Conservation (phyloP, 1,140 invertebrate genomes). For the Gerris buenoi region DNA sequence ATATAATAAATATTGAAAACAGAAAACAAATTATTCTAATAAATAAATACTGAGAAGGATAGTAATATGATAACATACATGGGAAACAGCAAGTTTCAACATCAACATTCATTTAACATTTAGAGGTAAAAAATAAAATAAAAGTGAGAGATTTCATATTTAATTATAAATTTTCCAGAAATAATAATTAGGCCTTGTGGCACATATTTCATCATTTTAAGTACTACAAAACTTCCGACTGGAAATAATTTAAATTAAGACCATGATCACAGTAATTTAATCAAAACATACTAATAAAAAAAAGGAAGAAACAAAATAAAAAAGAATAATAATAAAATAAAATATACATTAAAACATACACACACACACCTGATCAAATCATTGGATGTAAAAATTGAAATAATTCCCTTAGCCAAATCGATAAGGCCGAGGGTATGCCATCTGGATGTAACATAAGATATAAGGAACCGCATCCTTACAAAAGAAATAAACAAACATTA, state of each 20-base stretch:
- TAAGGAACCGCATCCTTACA: neutral
- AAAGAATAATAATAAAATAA: neutral
- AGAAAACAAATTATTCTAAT: neutral
- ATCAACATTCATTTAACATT: neutral
- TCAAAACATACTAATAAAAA: too few species aligned
- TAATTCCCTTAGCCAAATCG: too few species aligned
- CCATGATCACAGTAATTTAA: too few species aligned
- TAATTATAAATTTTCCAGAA: neutral
- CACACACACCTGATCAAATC: too few species aligned
- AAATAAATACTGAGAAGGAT: neutral
- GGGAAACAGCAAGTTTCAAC: too few species aligned
- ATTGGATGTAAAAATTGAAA: too few species aligned
- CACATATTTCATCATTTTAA: neutral
- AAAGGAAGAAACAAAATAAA: too few species aligned
- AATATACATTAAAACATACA: neutral
- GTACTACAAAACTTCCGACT: neutral
- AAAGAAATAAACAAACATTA: neutral
- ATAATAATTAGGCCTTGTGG: neutral
- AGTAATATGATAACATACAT: neutral
- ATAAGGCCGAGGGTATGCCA: too few species aligned
- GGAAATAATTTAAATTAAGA: neutral
- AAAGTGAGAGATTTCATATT: neutral
- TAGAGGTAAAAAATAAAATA: neutral
- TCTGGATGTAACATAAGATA: too few species aligned
- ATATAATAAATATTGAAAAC: neutral